Base-by-base conservation (phyloP, 2,797 vertebrate species). In the Amblyopsis hoosieri region DNA sequence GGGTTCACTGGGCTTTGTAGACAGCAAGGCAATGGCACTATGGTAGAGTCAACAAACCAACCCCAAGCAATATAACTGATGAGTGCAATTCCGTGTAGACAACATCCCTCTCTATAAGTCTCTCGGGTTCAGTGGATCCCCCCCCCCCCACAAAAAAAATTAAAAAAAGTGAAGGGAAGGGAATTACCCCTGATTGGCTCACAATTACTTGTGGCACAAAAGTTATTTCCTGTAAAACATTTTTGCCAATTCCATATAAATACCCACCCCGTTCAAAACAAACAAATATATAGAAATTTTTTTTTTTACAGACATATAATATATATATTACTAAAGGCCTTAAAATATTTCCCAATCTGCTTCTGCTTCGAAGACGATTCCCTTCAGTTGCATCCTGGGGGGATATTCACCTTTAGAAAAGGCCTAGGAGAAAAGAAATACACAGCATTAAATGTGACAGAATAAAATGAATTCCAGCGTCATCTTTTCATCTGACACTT, bases 321-420 rank as follows among this genome's bases (percentile, higher is more conserved):
- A 71, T 85, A 82, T 29, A 82, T 87, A 88, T 88, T 79, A 89
- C 79, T 93, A 90, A 93, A 93, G 90, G 91, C 91, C 85, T 89
- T 90, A 89, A 91, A 93, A 90, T 82, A 84, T 85, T 84, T 89
- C 89, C 87, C 81, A 57, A 82, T 91, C 90, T 82, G 80, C 62
- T 62, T 58, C 77, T 90, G 79, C 83, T 81, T 78, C 79, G 86
- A 83, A 81, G 78, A 87, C 80, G 85, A 81, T 91, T 93, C 88
- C 89, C 90, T 91, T 91, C 84, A 84, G 81, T 74, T 60, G 60
- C 64, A 67, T 69, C 60, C 67, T 70, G 57, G 61, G 47, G 82
- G 72, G 74, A 83, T 56, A 72, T 81, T 83, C 70, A 80, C 81
- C 77, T 51, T 75, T 57, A 74, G 59, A 69, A 8, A 29, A 37